Conservation (phyloP, 2,113 vertebrate genomes). For the Cyanoderma ruficeps region DNA sequence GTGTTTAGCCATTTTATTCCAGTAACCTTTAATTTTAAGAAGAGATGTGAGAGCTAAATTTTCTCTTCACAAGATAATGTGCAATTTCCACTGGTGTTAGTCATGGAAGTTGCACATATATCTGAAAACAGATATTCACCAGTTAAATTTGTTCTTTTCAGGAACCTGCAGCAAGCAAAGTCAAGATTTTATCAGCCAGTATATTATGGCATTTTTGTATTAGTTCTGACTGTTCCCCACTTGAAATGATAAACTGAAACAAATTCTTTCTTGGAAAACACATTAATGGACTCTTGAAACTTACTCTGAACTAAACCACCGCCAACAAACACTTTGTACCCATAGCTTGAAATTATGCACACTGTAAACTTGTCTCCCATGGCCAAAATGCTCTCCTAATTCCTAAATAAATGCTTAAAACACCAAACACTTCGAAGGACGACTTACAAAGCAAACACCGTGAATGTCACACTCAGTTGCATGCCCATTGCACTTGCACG, state of each 20-base stretch:
- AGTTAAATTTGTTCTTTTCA: background rate
- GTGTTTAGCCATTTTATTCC: background rate
- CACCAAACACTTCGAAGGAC: background rate
- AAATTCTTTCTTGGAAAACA: background rate
- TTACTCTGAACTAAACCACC: background rate
- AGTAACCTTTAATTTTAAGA: background rate
- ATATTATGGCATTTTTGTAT: background rate
- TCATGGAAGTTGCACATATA: background rate
- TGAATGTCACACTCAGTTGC: conserved; percentile 81
- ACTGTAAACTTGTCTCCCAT: background rate
- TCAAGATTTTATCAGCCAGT: background rate
- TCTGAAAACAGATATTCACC: background rate
- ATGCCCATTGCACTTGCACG: conserved; percentile 89
- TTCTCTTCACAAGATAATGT: background rate
- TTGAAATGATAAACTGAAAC: background rate
- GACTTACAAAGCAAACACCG: conserved; percentile 87
- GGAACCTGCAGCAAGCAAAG: background rate
- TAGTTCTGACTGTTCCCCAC: background rate
- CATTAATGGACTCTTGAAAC: background rate
- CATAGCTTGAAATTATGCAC: background rate
- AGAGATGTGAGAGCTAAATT: background rate
- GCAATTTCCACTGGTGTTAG: background rate
- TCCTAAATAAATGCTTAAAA: background rate
- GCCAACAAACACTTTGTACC: background rate
- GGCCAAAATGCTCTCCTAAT: background rate